Evolutionary conservation across 2,797 vertebrate species (phyloP), one percentile per base, ranked within the genome.

Genomic region (Chrysocyon brachyurus): DNA sequence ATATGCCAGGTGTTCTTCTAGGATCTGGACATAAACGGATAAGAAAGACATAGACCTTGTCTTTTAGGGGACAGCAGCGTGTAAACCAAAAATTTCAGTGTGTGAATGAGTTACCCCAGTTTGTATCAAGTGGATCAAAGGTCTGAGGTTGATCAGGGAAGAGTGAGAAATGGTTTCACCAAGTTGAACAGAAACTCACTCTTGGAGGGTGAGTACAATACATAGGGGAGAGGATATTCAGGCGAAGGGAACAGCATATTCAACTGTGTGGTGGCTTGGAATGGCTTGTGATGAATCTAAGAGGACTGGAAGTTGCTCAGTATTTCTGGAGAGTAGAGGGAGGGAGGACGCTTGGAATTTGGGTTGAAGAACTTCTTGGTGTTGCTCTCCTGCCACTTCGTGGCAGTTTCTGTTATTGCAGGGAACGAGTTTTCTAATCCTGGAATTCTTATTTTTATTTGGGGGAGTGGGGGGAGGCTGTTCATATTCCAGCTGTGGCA

Each of bases 361-460:
- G 87, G 46, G 40, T 40, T 91, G 54, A 87, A 83, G 70, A 88
- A 88, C 73, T 68, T 86, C 26, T 86, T 79, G 56, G 21, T 81
- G n/a, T 40, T 66, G 49, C 49, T 21, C 31, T 89, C 79, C 73
- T 54, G 64, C 72, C 90, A 59, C n/a, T 49, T 81, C 4, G 31
- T 95, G 90, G 72, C 57, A 85, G n/a, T 86, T 85, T 73, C 73
- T 75, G 79, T 95, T 86, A 24, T 64, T 92, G 57, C 26, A 92
- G 57, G 78, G 33, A 64, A 57, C 33, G 28, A 56, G 70, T 72
- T 95, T 85, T 90, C 63, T 84, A n/a, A 92, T 49, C 22, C 31
- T 17, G 57, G 63, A 12, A 7, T 92, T 79, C 26, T 15, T 15
- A 17, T 31, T 75, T 75, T 75, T 54, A 63, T 57, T 64, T 36